A percentile compares a stretch with the other conserved stretches of the same genome.
These are phyloP conservation scores for Drosophila nigrodunni DNA, from an alignment of 1,140 invertebrate genomes.

Conservation along the genomic window DNA sequence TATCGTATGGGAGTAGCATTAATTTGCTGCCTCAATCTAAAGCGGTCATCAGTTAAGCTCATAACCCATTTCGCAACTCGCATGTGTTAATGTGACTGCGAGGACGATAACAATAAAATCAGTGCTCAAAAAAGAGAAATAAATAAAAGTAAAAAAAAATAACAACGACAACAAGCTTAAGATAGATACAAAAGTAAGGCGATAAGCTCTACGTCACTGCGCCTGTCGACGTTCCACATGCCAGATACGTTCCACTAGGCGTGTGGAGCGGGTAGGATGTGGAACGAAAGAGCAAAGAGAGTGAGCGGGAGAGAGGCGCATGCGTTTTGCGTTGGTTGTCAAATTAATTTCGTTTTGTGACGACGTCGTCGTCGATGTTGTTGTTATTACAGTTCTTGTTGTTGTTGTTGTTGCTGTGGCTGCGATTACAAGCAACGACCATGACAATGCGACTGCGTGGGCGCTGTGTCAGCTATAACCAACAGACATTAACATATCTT, in stretches of 20 bases:
- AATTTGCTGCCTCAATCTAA: conserved; percentile 30
- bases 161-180: conserved; percentile 65
- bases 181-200: conserved; percentile 68
- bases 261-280: background rate
- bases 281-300: background rate
- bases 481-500: conserved; percentile 73
- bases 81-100: conserved; percentile 78
- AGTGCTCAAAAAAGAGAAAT: conserved; percentile 8
- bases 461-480: conserved; percentile 64
- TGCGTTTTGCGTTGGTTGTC: conserved; percentile 81
- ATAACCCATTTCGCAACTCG: conserved; percentile 70
- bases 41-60: conserved; percentile 50
- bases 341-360: conserved; percentile 79
- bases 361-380: conserved; percentile 46
- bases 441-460: conserved; percentile 65
- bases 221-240: conserved; percentile 19
- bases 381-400: background rate
- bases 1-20: background rate
- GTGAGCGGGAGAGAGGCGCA: conserved; percentile 37
- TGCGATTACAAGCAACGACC: conserved; percentile 43
- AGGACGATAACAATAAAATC: conserved; percentile 66
- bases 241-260: conserved; percentile 5
- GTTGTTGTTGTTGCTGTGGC: conserved; percentile 11
- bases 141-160: no score
- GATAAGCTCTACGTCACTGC: conserved; percentile 46